Percentiles rank a stretch among this genome's conserved stretches.
Evolutionary conservation across 2,888 invertebrate species (phyloP).

Genomic region (Biston betularia): DNA sequence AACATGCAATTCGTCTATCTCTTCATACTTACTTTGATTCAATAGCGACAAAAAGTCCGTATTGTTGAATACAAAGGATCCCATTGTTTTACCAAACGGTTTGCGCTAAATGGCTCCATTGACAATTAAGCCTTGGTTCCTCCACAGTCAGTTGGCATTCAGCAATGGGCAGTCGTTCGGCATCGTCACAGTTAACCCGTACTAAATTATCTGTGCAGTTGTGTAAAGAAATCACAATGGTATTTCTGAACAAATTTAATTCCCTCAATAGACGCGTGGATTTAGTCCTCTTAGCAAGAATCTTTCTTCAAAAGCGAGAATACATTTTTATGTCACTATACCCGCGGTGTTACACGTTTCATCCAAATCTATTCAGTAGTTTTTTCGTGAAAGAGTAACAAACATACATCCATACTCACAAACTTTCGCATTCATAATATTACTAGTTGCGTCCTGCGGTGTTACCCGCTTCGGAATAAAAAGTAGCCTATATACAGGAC

Average conservation of each 20-base stretch:
- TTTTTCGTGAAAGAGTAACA: no score
- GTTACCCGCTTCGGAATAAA: no score
- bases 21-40: constrained; percentile 2
- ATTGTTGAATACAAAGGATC: constrained; percentile 43
- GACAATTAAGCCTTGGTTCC: constrained; percentile 62
- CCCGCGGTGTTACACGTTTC: no score
- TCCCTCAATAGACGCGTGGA: no score
- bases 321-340: no score
- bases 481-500: no score
- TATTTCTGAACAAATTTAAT: background rate
- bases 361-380: no score
- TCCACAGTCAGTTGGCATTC: constrained; percentile 49
- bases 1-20: constrained; percentile 10
- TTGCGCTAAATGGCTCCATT: constrained; percentile 65
- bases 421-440: no score
- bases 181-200: constrained; percentile 30
- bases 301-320: no score
- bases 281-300: no score
- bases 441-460: no score
- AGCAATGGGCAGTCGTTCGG: constrained; percentile 35
- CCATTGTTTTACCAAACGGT: constrained; percentile 68
- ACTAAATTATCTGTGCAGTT: constrained; percentile 37
- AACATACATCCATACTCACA: no score
- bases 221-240: background rate
- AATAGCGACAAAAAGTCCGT: constrained; percentile 30